A percentile compares a stretch with the other conserved stretches of the same genome.
Evolutionary conservation across 2,113 vertebrate genomes (phyloP).

Genomic region (Andinoacara biseriatus): DNA sequence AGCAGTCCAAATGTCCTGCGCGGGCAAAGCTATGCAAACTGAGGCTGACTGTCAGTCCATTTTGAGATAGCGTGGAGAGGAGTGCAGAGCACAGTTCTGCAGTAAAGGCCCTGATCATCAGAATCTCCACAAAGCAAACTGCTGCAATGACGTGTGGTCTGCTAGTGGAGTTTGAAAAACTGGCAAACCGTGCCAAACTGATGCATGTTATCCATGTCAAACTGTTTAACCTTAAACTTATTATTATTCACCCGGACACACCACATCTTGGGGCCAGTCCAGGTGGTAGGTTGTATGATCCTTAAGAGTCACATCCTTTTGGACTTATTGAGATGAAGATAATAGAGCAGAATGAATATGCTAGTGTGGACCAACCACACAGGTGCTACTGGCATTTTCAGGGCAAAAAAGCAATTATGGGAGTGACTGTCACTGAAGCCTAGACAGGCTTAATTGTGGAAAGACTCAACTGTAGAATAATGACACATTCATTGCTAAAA

Average conservation of each 20-base stretch:
- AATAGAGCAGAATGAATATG: background rate
- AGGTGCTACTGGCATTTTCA: background rate
- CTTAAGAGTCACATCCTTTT: background rate
- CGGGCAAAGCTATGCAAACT: background rate
- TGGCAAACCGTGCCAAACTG: background rate
- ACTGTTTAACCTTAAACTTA: too few species aligned
- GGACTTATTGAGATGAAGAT: background rate
- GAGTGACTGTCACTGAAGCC: background rate
- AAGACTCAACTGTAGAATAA: background rate
- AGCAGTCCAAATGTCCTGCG: background rate
- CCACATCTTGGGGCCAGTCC: background rate
- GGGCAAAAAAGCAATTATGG: background rate
- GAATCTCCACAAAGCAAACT: background rate
- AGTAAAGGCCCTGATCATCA: background rate
- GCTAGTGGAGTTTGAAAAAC: background rate
- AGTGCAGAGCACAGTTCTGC: background rate
- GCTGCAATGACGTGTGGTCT: background rate
- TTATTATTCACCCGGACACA: background rate
- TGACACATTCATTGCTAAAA: background rate
- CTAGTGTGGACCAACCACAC: background rate
- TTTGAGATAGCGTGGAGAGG: background rate
- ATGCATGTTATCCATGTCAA: too few species aligned
- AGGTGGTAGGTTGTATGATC: background rate
- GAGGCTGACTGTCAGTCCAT: background rate
- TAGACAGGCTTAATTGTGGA: background rate